Conservation (phyloP, 1,140 invertebrate species). For the Drusus annulatus region DNA sequence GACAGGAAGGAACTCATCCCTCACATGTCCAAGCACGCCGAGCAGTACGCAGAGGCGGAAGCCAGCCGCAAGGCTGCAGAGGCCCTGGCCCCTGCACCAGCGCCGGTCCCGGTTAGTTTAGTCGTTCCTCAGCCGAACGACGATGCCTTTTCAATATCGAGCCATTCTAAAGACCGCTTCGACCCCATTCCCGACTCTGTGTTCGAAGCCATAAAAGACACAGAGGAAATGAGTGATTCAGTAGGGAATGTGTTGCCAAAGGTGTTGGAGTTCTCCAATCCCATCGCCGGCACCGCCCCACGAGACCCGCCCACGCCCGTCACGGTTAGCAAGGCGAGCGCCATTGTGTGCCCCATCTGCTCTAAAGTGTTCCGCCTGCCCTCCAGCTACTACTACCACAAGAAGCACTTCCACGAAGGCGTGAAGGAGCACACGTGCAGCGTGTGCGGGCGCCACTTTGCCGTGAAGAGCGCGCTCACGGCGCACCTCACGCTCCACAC, state of each 20-base stretch:
- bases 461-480: conserved; percentile 61
- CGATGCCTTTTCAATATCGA: conserved; percentile 62
- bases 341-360: conserved; percentile 61
- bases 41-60: conserved; percentile 49
- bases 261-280: conserved; percentile 26
- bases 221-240: conserved; percentile 59
- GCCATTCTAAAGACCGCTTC: conserved; percentile 62
- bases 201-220: conserved; percentile 64
- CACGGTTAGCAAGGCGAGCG: conserved; percentile 60
- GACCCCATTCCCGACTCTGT: conserved; percentile 62
- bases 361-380: conserved; percentile 53
- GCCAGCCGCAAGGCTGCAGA: conserved; percentile 8
- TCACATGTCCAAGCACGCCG: conserved; percentile 63
- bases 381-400: conserved; percentile 57
- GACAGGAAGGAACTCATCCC: conserved; percentile 60
- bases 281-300: neutral
- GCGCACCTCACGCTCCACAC: conserved; percentile 67
- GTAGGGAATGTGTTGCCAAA: conserved; percentile 48
- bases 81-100: too few relatives aligned
- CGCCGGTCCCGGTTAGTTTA: neutral
- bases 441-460: conserved; percentile 54
- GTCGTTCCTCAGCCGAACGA: conserved; percentile 36
- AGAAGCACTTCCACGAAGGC: conserved; percentile 57
- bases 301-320: neutral
- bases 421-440: conserved; percentile 55